These are phyloP conservation scores for Aethes cnicana DNA, from an alignment of 2,888 invertebrate species.

Conservation along the genomic window DNA sequence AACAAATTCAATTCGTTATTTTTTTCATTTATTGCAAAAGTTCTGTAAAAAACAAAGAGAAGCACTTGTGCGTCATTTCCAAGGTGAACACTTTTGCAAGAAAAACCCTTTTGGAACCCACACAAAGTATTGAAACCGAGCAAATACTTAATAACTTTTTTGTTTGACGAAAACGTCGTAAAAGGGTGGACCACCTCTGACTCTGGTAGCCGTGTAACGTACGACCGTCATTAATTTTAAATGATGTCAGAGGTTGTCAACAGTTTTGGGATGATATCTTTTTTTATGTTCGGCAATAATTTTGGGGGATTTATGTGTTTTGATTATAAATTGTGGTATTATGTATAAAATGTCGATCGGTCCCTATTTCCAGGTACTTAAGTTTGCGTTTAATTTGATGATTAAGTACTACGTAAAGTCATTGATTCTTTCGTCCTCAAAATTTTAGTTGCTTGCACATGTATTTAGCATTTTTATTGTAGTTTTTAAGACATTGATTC, in stretches of 20 bases:
- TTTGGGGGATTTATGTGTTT: conserved; percentile 66
- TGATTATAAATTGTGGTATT: conserved; percentile 51
- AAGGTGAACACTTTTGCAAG: background rate
- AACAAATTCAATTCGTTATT: too few relatives aligned
- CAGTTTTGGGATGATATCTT: conserved; percentile 63
- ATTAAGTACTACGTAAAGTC: too few relatives aligned
- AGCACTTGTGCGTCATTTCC: too few relatives aligned
- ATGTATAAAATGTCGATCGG: conserved; percentile 41
- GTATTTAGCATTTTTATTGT: too few relatives aligned
- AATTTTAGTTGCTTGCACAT: too few relatives aligned
- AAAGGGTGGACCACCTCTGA: conserved; percentile 77
- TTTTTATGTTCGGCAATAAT: conserved; percentile 51
- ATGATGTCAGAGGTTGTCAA: conserved; percentile 75
- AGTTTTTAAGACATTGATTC: background rate
- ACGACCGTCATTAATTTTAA: conserved; percentile 75
- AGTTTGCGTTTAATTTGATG: conserved; percentile 31
- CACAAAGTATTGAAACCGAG: conserved; percentile 7
- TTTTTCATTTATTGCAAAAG: too few relatives aligned
- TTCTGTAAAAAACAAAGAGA: too few relatives aligned
- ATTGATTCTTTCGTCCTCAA: too few relatives aligned
- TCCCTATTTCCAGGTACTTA: conserved; percentile 37
- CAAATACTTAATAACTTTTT: conserved; percentile 26
- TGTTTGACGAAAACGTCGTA: conserved; percentile 41
- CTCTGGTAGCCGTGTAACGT: conserved; percentile 69
- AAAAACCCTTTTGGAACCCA: conserved; percentile 1